A percentile compares a stretch with the other conserved stretches of the same genome.
These are phyloP conservation scores for Andrena flavipes DNA, from an alignment of 2,888 invertebrate species.

Conservation along the genomic window DNA sequence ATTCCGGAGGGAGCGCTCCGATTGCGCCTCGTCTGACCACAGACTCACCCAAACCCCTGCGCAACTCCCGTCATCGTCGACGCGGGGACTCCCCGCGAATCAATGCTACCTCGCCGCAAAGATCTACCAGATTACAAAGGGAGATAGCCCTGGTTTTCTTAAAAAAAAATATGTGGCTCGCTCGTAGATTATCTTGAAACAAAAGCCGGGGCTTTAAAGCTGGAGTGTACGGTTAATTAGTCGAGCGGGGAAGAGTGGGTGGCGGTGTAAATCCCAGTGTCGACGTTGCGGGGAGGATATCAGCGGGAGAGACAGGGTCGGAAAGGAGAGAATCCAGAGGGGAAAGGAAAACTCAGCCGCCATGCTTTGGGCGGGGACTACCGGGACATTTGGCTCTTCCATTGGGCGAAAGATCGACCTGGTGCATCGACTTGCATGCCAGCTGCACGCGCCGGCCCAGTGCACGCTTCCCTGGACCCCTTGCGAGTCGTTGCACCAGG, in stretches of 20 bases:
- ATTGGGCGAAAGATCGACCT: constrained; percentile 72
- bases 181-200: background rate
- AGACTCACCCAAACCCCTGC: constrained; percentile 5
- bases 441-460: constrained; percentile 64
- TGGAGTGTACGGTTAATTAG: constrained; percentile 4
- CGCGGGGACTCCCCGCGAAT: constrained; percentile 17
- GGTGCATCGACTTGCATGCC: constrained; percentile 67
- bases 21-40: background rate
- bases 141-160: background rate
- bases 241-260: background rate
- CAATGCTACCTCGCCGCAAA: background rate
- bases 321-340: constrained; percentile 37
- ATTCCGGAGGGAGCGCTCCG: background rate
- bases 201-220: background rate
- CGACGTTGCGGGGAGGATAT: background rate
- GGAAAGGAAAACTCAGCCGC: constrained; percentile 70
- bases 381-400: constrained; percentile 48
- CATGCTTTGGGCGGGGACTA: constrained; percentile 81
- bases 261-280: background rate
- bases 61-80: background rate
- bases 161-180: background rate
- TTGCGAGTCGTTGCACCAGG: constrained; percentile 20
- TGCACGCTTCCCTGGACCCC: constrained; percentile 60
- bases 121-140: too few species aligned
- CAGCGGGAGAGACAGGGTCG: constrained; percentile 20